phyloP scores from a whole-genome alignment of 1,140 invertebrate genomes.

The Papilio polytes region DNA sequence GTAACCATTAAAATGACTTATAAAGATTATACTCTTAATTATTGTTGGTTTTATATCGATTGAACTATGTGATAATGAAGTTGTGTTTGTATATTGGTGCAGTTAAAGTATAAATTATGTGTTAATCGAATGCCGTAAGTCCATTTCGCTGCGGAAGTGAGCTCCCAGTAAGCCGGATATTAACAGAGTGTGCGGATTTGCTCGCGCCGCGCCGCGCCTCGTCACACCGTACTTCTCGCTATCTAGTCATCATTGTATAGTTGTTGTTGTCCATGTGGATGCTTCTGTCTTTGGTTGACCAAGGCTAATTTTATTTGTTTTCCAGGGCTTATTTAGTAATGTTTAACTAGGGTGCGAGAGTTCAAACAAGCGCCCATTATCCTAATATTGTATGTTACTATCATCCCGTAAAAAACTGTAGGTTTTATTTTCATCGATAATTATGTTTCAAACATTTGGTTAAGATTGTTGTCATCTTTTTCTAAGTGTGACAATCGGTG shows the following conservation, averaged over 20 bases:
- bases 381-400: not conserved
- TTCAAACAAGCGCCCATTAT: not conserved
- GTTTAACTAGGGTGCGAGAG: not conserved
- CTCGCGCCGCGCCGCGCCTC: slow-evolving; percentile 2
- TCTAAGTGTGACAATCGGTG: not conserved
- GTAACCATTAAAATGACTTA: not conserved
- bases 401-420: not conserved
- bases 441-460: not conserved
- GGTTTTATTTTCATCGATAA: not conserved
- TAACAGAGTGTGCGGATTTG: slow-evolving; percentile 36
- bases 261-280: not conserved
- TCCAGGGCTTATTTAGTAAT: not conserved
- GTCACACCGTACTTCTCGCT: not conserved
- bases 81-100: not conserved
- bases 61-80: not conserved
- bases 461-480: not conserved
- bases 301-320: not conserved
- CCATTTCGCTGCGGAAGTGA: slow-evolving; percentile 40
- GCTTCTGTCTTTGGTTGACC: not conserved
- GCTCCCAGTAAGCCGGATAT: slow-evolving; percentile 41
- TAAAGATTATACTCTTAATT: not conserved
- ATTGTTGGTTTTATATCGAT: not conserved
- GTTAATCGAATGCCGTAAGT: slow-evolving; percentile 35
- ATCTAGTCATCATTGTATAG: slow-evolving; percentile 8
- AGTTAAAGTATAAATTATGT: not conserved